Conservation (phyloP, 2,888 invertebrate species). For the Cephalotes varians region DNA sequence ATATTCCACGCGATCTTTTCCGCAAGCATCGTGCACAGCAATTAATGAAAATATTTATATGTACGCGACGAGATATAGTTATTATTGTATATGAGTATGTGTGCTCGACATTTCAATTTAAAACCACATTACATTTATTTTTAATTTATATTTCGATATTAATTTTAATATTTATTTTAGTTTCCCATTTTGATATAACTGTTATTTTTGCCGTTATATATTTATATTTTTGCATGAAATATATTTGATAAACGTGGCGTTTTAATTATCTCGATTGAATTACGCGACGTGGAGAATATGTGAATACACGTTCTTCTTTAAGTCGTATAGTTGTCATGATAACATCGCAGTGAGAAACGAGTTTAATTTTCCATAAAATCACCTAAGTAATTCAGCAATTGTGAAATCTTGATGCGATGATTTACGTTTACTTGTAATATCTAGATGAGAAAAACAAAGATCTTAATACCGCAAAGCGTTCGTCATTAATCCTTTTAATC, state of each 20-base stretch:
- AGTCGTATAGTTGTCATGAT: slow-evolving; percentile 8
- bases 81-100: neutral
- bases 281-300: neutral
- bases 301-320: slow-evolving; percentile 33
- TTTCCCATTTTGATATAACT: neutral
- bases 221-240: neutral
- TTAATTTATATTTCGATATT: slow-evolving; percentile 16
- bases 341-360: slow-evolving; percentile 18
- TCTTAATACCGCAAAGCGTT: neutral
- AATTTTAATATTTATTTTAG: slow-evolving; percentile 9
- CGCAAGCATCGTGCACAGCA: too few species aligned
- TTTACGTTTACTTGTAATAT: slow-evolving; percentile 17
- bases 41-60: slow-evolving; percentile 27
- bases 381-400: slow-evolving; percentile 36
- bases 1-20: neutral
- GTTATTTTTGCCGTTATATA: neutral
- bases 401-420: neutral
- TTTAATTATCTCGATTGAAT: slow-evolving; percentile 17
- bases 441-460: neutral
- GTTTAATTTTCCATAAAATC: slow-evolving; percentile 38
- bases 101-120: neutral
- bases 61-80: neutral
- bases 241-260: neutral
- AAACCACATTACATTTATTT: neutral
- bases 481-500: neutral